Conservation (phyloP, 2,888 invertebrate species). For the Polydrusus tereticollis region DNA sequence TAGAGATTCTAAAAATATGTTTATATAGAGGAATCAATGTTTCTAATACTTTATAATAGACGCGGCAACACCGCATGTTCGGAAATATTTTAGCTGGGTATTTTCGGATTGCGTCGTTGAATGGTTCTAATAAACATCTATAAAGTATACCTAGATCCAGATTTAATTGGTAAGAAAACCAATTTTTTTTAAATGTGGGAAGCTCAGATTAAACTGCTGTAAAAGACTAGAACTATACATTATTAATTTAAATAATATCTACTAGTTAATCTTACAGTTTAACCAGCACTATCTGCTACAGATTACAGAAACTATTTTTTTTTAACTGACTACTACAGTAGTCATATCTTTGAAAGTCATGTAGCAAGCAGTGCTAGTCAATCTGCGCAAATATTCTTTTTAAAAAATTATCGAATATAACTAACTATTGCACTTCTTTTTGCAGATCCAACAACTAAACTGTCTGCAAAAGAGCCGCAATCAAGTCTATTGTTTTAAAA, state of each 20-base stretch:
- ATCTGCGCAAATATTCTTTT: constrained; percentile 43
- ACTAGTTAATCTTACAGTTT: constrained; percentile 36
- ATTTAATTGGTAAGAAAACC: not conserved
- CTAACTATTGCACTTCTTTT: constrained; percentile 64
- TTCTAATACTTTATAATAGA: too few relatives aligned
- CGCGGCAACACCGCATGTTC: too few relatives aligned
- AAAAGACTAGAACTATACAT: constrained; percentile 56
- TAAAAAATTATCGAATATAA: constrained; percentile 42
- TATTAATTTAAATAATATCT: constrained; percentile 49
- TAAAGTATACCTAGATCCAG: too few relatives aligned
- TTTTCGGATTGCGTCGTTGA: too few relatives aligned
- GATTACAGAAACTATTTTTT: too few relatives aligned
- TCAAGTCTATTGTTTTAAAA: constrained; percentile 59
- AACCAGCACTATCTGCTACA: not conserved
- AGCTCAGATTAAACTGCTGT: not conserved
- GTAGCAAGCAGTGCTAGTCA: constrained; percentile 45
- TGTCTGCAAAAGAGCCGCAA: constrained; percentile 65
- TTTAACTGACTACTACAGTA: too few relatives aligned
- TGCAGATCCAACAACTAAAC: constrained; percentile 64
- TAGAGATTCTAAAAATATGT: too few relatives aligned
- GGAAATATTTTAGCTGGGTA: too few relatives aligned
- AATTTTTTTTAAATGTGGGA: not conserved
- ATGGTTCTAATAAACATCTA: too few relatives aligned
- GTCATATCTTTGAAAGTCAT: too few relatives aligned
- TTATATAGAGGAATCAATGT: too few relatives aligned